Evolutionary conservation across 2,888 invertebrate species (phyloP), one percentile per base, ranked within the genome.

Genomic region (Tipula unca): DNA sequence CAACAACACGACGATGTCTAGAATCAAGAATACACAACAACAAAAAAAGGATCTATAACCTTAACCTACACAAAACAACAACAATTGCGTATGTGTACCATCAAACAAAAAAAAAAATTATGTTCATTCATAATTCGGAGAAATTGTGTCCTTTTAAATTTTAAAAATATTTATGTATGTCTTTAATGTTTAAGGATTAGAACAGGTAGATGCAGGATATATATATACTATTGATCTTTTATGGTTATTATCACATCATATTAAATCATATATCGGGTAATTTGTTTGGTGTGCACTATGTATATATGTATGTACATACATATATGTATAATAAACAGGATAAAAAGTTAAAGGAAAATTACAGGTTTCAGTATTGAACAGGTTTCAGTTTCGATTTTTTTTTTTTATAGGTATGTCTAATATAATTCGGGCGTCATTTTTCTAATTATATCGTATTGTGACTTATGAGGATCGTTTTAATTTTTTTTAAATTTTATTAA

Each of bases 181-280:
- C n/a, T n/a, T n/a, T n/a, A n/a, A n/a, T n/a, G n/a, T n/a, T n/a
- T 69, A 69, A 69, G 69, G 69, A 69, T 69, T 69, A 69, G 10
- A 69, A 25, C 69, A 69, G 69, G 69, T 69, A 69, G 69, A 69
- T 2, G 2, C 48, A 17, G n/a, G 48, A 48, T 48, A 17, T 17
- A 32, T 3, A 3, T 3, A 17, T 48, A 48, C 1, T 54, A 69
- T 69, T 69, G 69, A 69, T 69, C 69, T 69, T 69, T 69, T 69
- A 69, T 25, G 69, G 69, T 69, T 69, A 69, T 69, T 69, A 69
- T 69, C 69, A 69, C 69, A 69, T 69, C 69, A 69, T 69, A 69
- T 69, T 69, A 69, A 69, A 69, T 69, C 69, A 69, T 69, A n/a
- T n/a, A 69, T 48, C 48, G 48, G 48, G 69, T 69, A 69, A 69